A percentile compares a stretch with the other conserved stretches of the same genome.
These are phyloP conservation scores for Anabas testudineus DNA, from an alignment of 2,797 vertebrate genomes.

Conservation along the genomic window DNA sequence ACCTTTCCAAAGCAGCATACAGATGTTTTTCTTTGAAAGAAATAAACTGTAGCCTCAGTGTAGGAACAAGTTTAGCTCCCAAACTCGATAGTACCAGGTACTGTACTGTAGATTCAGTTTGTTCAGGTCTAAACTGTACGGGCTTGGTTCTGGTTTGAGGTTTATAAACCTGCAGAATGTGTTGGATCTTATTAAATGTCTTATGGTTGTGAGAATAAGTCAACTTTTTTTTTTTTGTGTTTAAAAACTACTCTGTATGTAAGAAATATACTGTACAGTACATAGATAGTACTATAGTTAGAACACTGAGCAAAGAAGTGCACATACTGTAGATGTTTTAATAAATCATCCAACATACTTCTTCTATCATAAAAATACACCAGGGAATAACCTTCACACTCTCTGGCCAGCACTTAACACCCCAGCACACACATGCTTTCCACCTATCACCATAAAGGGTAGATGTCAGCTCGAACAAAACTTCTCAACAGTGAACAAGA, in stretches of 20 bases:
- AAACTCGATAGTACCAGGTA: too few relatives aligned
- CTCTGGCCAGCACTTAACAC: conserved; percentile 9
- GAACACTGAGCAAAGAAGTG: not conserved
- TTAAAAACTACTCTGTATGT: too few relatives aligned
- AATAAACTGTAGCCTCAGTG: too few relatives aligned
- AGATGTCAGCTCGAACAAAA: conserved; percentile 27
- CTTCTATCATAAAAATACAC: not conserved
- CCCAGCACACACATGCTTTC: not conserved
- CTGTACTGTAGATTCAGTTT: too few relatives aligned
- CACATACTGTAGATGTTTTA: not conserved
- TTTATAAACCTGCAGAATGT: not conserved
- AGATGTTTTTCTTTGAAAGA: too few relatives aligned
- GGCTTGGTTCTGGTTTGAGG: too few relatives aligned
- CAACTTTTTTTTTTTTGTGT: too few relatives aligned
- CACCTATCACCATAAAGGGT: conserved; percentile 22
- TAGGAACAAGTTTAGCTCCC: too few relatives aligned
- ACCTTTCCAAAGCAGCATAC: too few relatives aligned
- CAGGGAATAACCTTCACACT: conserved; percentile 10
- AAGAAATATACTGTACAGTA: too few relatives aligned
- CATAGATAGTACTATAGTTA: too few relatives aligned
- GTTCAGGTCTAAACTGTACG: too few relatives aligned
- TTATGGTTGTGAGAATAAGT: not conserved
- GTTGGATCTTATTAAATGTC: not conserved
- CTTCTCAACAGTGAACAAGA: not conserved
- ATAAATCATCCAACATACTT: not conserved